These are phyloP conservation scores for Acrobasis repandana DNA, from an alignment of 2,888 invertebrate species.

Conservation along the genomic window DNA sequence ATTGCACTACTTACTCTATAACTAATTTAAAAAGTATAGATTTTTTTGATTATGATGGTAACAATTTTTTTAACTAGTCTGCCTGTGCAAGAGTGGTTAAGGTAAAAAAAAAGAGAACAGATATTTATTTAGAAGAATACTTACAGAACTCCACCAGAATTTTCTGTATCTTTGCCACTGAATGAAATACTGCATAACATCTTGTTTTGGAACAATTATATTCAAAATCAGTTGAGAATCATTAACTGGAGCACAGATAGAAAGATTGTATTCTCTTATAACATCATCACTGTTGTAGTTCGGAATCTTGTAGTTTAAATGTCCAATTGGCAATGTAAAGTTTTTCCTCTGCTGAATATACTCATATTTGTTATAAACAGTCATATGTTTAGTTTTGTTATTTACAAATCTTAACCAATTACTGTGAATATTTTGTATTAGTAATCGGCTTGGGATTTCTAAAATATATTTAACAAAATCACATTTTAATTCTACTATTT, in stretches of 20 bases:
- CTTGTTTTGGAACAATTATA: conserved; percentile 68
- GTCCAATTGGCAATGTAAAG: conserved; percentile 45
- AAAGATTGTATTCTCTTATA: conserved; percentile 38
- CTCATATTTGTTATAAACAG: conserved; percentile 49
- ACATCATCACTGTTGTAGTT: conserved; percentile 35
- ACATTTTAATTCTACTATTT: conserved; percentile 38
- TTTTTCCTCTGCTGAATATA: conserved; percentile 24
- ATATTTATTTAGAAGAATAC: conserved; percentile 34
- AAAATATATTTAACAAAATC: conserved; percentile 44
- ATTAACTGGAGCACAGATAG: conserved; percentile 36
- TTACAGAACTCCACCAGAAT: conserved; percentile 93
- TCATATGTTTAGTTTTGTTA: conserved; percentile 59
- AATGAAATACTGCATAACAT: conserved; percentile 86
- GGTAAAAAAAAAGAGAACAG: too few species aligned
- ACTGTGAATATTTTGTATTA: conserved; percentile 60
- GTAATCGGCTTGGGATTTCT: conserved; percentile 53
- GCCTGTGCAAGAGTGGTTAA: too few species aligned
- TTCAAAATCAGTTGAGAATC: conserved; percentile 58
- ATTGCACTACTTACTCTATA: too few species aligned
- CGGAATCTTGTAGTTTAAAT: conserved; percentile 39
- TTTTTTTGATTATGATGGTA: too few species aligned
- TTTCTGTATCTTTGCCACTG: conserved; percentile 90
- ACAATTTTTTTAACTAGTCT: too few species aligned
- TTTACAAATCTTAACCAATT: conserved; percentile 63
- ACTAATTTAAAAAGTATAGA: too few species aligned